Percentiles rank a stretch among this genome's conserved stretches.
Conservation (phyloP, 2,888 invertebrate species). For the Osmoderma eremita region DNA sequence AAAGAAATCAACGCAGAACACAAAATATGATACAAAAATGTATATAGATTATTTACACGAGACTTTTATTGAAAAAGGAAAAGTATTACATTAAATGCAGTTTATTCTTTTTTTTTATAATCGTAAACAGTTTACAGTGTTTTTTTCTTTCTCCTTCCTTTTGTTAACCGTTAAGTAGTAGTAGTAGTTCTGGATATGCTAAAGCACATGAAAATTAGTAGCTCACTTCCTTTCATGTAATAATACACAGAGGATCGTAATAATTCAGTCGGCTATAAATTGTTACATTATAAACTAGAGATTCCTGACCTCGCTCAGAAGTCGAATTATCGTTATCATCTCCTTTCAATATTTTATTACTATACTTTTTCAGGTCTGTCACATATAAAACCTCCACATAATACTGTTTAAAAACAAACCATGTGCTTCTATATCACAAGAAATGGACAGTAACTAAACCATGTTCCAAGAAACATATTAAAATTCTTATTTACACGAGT, state of each 20-base stretch:
- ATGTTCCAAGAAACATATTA: conserved; percentile 46
- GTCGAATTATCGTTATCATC: conserved; percentile 38
- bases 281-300: conserved; percentile 47
- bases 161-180: conserved; percentile 49
- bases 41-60: conserved; percentile 33
- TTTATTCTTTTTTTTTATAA: conserved; percentile 52
- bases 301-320: conserved; percentile 46
- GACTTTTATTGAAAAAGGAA: conserved; percentile 43
- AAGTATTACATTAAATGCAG: conserved; percentile 52
- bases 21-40: conserved; percentile 15
- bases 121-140: conserved; percentile 54
- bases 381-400: conserved; percentile 45
- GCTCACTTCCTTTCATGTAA: conserved; percentile 47
- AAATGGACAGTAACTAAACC: conserved; percentile 50
- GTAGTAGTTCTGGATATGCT: conserved; percentile 51
- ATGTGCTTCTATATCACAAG: conserved; percentile 52
- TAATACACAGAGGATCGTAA: conserved; percentile 48
- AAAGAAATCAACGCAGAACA: too few relatives aligned
- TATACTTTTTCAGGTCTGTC: conserved; percentile 39
- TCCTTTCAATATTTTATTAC: conserved; percentile 27
- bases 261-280: conserved; percentile 47
- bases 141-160: conserved; percentile 31
- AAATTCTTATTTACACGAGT: conserved; percentile 47
- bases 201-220: conserved; percentile 52
- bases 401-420: conserved; percentile 51